Base-by-base conservation (phyloP, 2,113 vertebrate genomes). In the Stegostoma tigrinum region DNA sequence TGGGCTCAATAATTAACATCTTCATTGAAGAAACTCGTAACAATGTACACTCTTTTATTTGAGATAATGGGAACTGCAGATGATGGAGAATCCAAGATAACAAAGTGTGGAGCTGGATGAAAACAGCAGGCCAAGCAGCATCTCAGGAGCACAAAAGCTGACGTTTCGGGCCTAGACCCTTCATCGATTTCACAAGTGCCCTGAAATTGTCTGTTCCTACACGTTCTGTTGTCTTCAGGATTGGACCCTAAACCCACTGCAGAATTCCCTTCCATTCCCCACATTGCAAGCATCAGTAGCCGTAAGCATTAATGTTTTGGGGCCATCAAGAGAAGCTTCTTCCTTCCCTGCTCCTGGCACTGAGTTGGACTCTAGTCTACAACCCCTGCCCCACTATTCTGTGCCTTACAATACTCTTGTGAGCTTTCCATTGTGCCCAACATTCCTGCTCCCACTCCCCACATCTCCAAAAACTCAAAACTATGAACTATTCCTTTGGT, bases 301-400 rank as follows among this genome's bases (percentile, higher is more conserved):
- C n/a, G 72, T 12, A 75, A 34, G 72, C 2, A 2, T 10, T 61
- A 10, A 75, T 34, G 30, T 95, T 99, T 98, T 0, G 97, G 96
- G 96, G 10, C 98, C 98, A 24, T 96, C 96, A 0, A 98, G 98
- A 42, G 97, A 96, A 1, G 98, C 97, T 97, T 99, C 98, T 96
- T 96, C 97, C 91, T 67, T 97, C n/a, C 97, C 96, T 86, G 97
- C 96, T 75, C 97, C 98, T 42, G 96, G 86, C 7, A 97, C 96
- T 0, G 98, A 98, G 42, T 96, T 96, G 1, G 99, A 99, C 14
- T 97, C 97, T 96, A 99, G 95, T 12, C 97, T 97, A 96, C 99
- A 99, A 78, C 98, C 78, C n/a, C 78, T 83, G n/a, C 12, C 78
- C n/a, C 15, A 19, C 78, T 19, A 19, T 19, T 42, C 75, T 80